A percentile compares a stretch with the other conserved stretches of the same genome.
Conservation (phyloP, 1,140 invertebrate species). For the Pogonus chalceus region DNA sequence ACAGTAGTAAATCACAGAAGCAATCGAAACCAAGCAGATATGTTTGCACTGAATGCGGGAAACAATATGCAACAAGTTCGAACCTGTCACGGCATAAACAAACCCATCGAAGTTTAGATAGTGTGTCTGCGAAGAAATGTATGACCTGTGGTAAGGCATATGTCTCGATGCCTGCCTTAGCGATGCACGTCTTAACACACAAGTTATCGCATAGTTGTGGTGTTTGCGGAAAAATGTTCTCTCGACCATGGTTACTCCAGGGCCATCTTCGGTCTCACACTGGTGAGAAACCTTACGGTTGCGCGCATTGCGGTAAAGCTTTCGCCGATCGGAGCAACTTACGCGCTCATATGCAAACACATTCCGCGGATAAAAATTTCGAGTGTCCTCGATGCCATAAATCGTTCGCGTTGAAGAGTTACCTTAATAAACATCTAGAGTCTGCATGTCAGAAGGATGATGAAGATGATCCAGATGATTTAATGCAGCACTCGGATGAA, state of each 20-base stretch:
- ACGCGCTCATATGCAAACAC: slow-evolving; percentile 98
- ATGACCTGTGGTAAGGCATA: slow-evolving; percentile 91
- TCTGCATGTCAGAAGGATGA: slow-evolving; percentile 65
- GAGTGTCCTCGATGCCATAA: slow-evolving; percentile 83
- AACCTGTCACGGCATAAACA: slow-evolving; percentile 96
- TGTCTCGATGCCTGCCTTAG: slow-evolving; percentile 93
- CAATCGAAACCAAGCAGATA: slow-evolving; percentile 50
- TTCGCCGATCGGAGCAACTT: slow-evolving; percentile 97
- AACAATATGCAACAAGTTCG: slow-evolving; percentile 92
- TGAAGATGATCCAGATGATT: slow-evolving; percentile 8
- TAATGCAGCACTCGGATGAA: slow-evolving; percentile 2
- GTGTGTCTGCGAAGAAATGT: slow-evolving; percentile 86
- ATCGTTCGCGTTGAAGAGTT: slow-evolving; percentile 91
- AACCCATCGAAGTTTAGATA: slow-evolving; percentile 89
- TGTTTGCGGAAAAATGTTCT: slow-evolving; percentile 88
- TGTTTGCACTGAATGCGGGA: slow-evolving; percentile 91
- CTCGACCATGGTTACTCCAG: slow-evolving; percentile 93
- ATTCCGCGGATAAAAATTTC: slow-evolving; percentile 91
- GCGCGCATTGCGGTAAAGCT: slow-evolving; percentile 95
- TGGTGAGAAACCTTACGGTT: slow-evolving; percentile 97
- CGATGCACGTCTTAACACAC: slow-evolving; percentile 94
- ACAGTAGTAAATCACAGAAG: slow-evolving; percentile 20
- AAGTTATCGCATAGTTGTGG: slow-evolving; percentile 84
- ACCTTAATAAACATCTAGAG: slow-evolving; percentile 94
- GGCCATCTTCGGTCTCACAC: slow-evolving; percentile 95